Evolutionary conservation across 1,140 invertebrate genomes (phyloP), one percentile per base, ranked within the genome.

Genomic region (Kradibia gibbosae): DNA sequence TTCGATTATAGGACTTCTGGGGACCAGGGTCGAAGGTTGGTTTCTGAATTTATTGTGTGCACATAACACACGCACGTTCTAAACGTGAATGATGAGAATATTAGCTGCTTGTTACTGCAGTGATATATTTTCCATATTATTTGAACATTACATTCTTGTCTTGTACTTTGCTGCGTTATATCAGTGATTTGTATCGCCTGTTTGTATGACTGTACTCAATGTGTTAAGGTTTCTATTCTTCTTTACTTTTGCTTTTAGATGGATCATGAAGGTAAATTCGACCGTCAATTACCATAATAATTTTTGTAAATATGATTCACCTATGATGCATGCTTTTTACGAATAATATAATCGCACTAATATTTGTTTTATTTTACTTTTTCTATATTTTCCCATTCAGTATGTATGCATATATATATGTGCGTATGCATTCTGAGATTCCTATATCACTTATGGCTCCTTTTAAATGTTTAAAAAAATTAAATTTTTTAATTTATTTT

Each of bases 11-110:
- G 93, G 93, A 93, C 93, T 94, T 92, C 91, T 93, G 93, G 89
- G 93, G 93, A 93, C 90, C 92, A 87, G 91, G 91, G 89, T 93
- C 92, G 93, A 93, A 94, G 93, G 93, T 94, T 93, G 92, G 93
- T 94, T 85, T 86, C 79, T 42, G 50, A 81, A 75, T 53, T 74
- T 81, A 67, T 48, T 81, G 71, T 81, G 71, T 65, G 72, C 67
- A 75, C 62, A 62, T 45, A 50, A 67, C 70, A 48, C 53, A 74
- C 50, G 34, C 71, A 74, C 17, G n/a, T 42, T 22, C 28, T 25
- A 67, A 55, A 42, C 13, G 71, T 48, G 71, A 70, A 70, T 55
- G 53, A 60, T 78, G 48, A n/a, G n/a, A 80, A 73, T n/a, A 50
- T 55, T 55, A 20, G 79, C 72, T 81, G 60, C 50, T 25, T 75